Evolutionary conservation across 1,140 invertebrate genomes (phyloP), one percentile per base, ranked within the genome.

Genomic region (Lepidotrigona ventralis): DNA sequence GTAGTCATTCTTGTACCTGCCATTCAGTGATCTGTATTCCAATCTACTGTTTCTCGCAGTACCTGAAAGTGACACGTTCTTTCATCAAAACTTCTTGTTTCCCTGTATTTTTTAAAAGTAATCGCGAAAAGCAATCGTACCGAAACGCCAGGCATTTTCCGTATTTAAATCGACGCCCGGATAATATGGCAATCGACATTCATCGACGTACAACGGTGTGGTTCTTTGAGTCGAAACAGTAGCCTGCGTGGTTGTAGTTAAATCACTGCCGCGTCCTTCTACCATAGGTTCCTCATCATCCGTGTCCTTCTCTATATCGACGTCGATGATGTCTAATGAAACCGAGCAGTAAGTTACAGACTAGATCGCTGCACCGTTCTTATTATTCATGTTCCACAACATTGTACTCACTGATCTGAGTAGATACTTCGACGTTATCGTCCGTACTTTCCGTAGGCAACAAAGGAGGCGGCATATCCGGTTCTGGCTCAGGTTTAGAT

Each of bases 41-140:
- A 97, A 93, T 88, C 97, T 95, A 86, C 97, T 98, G 89, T 96
- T 95, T 51, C 95, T 94, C 69, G 95, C 94, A 2, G 96, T 96
- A 81, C 97, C 97, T 95, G 39, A 81, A 39, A 86, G 80, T 74
- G 1, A 81, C 56, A 33, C 54, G 84, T 72, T 80, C 39, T 60
- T 74, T 23, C n/a, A 29, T 73, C 19, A 14, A 11, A 70, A 23
- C n/a, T 64, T 29, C 19, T 56, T 39, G 46, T 63, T 56, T 33
- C 21, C 0, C 39, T n/a, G 1, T 80, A 19, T 33, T 5, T 21
- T 5, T n/a, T n/a, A n/a, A n/a, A n/a, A n/a, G n/a, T n/a, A n/a
- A n/a, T n/a, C 87, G 23, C 26, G 1, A 74, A 63, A n/a, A 6
- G 12, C 63, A n/a, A 33, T n/a, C 12, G 11, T 91, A 94, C 95